Conservation (phyloP, 1,140 invertebrate species). For the Calycopis cecrops region DNA sequence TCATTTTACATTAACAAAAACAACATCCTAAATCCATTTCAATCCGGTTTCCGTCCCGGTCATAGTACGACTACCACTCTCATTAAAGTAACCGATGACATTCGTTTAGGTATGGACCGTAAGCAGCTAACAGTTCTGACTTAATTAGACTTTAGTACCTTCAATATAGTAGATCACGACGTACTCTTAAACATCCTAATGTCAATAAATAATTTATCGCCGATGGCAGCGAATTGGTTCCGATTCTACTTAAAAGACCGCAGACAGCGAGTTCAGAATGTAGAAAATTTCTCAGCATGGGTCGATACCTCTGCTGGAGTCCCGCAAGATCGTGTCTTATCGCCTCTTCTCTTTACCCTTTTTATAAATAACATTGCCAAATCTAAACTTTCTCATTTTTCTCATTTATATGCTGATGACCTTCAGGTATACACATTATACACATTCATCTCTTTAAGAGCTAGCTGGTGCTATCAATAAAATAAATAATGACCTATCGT, state of each 20-base stretch:
- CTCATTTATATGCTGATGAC: neutral
- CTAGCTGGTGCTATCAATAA: neutral
- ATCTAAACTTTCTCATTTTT: neutral
- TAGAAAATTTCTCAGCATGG: neutral
- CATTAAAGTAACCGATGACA: conserved; percentile 5
- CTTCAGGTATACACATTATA: neutral
- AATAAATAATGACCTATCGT: neutral
- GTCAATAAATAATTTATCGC: too few species aligned
- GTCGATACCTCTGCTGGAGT: neutral
- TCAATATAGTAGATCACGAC: neutral
- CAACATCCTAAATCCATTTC: neutral
- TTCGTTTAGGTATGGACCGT: neutral
- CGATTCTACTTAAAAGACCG: neutral
- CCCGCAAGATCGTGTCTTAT: neutral
- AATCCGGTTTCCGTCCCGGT: conserved; percentile 11
- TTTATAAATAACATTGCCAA: neutral
- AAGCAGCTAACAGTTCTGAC: conserved; percentile 1
- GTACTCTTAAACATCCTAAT: neutral
- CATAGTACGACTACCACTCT: conserved; percentile 9
- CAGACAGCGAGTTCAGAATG: neutral
- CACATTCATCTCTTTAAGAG: conserved; percentile 1
- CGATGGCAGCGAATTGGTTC: too few species aligned
- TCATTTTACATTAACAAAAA: neutral
- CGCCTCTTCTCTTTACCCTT: neutral
- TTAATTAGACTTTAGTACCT: conserved; percentile 9